Base-by-base conservation (phyloP, 2,888 invertebrate species). In the Exocentrus adspersus region DNA sequence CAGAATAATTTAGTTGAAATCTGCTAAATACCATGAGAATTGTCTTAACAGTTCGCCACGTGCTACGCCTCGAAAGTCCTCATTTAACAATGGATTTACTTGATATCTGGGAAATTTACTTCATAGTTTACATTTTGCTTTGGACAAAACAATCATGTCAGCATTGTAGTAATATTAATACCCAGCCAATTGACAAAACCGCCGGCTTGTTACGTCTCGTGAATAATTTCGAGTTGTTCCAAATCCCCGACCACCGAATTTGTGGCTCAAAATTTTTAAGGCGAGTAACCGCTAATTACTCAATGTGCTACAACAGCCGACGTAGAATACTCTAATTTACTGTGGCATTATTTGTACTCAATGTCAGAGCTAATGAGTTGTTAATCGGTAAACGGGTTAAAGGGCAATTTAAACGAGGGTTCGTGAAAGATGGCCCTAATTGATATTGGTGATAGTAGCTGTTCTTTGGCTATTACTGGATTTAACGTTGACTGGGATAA, bases 21-120 rank as follows among this genome's bases (percentile, higher is more conserved):
- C 77, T 77, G 78, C 75, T 79, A 78, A 78, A 78, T 77, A 76
- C 77, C 78, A 76, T 71, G 77, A 79, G 78, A 74, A 78, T 78
- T 78, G 76, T 74, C 73, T 77, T 75, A 71, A 69, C 73, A 72
- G 69, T 77, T 75, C 68, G 68, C 75, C 74, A 73, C 73, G 75
- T 75, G 72, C 72, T 64, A 62, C 46, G 64, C 68, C 54, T 65
- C 37, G 63, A 62, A 68, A 70, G 50, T 70, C 64, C 58, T 63
- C 61, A 65, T 66, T 71, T 68, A 65, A 71, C 69, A 65, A 68
- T 66, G 64, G 68, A 68, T 69, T 66, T 68, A 43, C 50, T 61
- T 61, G 60, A 61, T 51, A 52, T 46, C 60, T 32, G 32, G 45
- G 45, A 52, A 61, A 53, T 53, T 54, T 61, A 61, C 60, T 43